A percentile compares a stretch with the other conserved stretches of the same genome.
phyloP scores from a whole-genome alignment of 2,888 invertebrate species.

The Blera fallax region DNA sequence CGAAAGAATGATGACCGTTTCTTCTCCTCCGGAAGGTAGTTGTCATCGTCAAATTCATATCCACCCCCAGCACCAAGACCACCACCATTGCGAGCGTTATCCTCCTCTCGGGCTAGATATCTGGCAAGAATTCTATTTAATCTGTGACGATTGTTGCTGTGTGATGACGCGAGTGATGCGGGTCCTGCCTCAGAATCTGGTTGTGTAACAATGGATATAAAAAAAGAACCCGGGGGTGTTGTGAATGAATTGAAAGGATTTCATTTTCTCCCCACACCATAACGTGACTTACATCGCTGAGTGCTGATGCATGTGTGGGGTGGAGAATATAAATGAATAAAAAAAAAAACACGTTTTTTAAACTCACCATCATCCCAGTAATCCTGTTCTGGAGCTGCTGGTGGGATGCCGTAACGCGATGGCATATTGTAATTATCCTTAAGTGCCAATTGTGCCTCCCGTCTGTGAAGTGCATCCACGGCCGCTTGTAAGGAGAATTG shows the following conservation, averaged over 20 bases:
- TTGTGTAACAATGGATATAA: neutral
- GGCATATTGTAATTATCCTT: constrained; percentile 73
- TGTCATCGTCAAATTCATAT: constrained; percentile 79
- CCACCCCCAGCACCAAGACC: constrained; percentile 75
- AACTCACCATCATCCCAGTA: constrained; percentile 81
- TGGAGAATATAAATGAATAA: neutral
- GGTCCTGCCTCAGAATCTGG: constrained; percentile 54
- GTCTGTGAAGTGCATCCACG: constrained; percentile 81
- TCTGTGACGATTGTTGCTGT: constrained; percentile 78
- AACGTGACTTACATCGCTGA: constrained; percentile 1
- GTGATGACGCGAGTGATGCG: constrained; percentile 64
- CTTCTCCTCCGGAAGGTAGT: constrained; percentile 77
- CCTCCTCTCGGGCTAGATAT: constrained; percentile 79
- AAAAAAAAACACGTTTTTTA: neutral
- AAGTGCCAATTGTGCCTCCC: constrained; percentile 77
- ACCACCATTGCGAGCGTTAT: constrained; percentile 76
- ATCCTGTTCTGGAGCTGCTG: constrained; percentile 76
- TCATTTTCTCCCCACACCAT: neutral
- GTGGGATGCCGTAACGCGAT: constrained; percentile 55
- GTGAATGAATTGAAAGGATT: constrained; percentile 9
- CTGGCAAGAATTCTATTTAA: constrained; percentile 80
- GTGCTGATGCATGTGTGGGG: neutral
- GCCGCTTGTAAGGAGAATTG: constrained; percentile 80
- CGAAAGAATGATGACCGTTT: constrained; percentile 80
- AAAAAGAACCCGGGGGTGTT: neutral